Evolutionary conservation across 2,888 invertebrate genomes (phyloP), one percentile per base, ranked within the genome.

Genomic region (Caradrina clavipalpis): DNA sequence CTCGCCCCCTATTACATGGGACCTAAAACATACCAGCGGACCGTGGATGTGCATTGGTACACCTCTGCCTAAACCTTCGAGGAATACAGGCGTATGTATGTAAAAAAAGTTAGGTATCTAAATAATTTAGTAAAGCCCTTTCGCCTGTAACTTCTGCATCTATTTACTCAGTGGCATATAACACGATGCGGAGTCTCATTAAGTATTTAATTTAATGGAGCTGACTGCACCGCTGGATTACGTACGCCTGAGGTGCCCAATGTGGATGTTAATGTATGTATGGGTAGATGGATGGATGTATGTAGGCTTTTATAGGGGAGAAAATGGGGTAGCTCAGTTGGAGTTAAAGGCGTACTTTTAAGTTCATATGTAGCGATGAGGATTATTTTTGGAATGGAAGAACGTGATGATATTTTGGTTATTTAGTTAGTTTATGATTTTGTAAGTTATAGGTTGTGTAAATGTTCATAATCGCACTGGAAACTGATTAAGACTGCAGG

Each of bases 201-300:
- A 83, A 68, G 69, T 83, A 81, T 81, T 81, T 83, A 81, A 83
- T 78, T 68, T 77, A 81, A 81, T 83, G 84, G 80, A 83, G 60
- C 57, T 63, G 74, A 82, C 75, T 78, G 78, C 82, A 78, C 64
- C 59, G 67, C 64, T 51, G 78, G 69, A 75, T 83, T 82, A 83
- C 67, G 65, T 60, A 56, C 57, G 67, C 58, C 47, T 64, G 78
- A 69, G 63, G 54, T 56, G 49, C 45, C 64, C 69, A 75, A 71
- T 83, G 73, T 78, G 57, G 42, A 47, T 53, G 65, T 57, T 59
- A 71, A 64, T 64, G 73, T 63, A 39, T 57, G 26, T 39, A 21
- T 21, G 42, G 21, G 13, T 35, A 15, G 26, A 22, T 50, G n/a
- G 21, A 8, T 21, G 35, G 15, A 17, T 55, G 47, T 19, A 11